Evolutionary conservation across 2,797 vertebrate species (phyloP), one percentile per base, ranked within the genome.

Genomic region (Brachyrhaphis roseni): DNA sequence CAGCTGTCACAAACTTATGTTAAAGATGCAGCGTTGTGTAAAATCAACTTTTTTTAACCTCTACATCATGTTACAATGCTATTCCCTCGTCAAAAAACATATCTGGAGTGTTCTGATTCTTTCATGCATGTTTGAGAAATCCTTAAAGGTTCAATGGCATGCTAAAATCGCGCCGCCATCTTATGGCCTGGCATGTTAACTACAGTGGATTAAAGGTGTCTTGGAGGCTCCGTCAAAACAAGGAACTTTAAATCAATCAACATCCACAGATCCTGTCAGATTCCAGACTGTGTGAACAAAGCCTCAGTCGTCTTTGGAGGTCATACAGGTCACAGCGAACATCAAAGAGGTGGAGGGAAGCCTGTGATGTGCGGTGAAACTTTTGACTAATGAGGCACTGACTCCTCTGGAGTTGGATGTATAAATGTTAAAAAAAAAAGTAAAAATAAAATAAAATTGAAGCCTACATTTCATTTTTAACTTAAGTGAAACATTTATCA

Each of bases 141-240:
- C 51, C 23, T 26, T 53, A 26, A 53, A 20, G 51, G 51, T 53
- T 53, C 51, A 53, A 53, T 26, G 23, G 20, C 51, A 53, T 53
- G 8, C 23, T 55, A 28, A n/a, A 28, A 55, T 12, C 11, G 2
- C 11, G 11, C 10, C 26, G 26, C 53, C 53, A 55, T 55, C 10
- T n/a, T n/a, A 26, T 55, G 53, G 23, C 53, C 8, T 55, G 53
- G 53, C 53, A n/a, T 55, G 26, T 12, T 4, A 55, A 12, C 26
- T n/a, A 55, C 26, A 55, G 26, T 0, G 26, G 10, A n/a, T 55
- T 55, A 55, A n/a, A 55, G 10, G 53, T 1, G 53, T n/a, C 53
- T n/a, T n/a, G 11, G 53, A 10, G 51, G 26, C 3, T 4, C 26
- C 0, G 0, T 55, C 23, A 1, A 55, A 55, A 11, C 18, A 2